Conservation (phyloP, 2,797 vertebrate genomes). For the Gymnothorax javanicus region DNA sequence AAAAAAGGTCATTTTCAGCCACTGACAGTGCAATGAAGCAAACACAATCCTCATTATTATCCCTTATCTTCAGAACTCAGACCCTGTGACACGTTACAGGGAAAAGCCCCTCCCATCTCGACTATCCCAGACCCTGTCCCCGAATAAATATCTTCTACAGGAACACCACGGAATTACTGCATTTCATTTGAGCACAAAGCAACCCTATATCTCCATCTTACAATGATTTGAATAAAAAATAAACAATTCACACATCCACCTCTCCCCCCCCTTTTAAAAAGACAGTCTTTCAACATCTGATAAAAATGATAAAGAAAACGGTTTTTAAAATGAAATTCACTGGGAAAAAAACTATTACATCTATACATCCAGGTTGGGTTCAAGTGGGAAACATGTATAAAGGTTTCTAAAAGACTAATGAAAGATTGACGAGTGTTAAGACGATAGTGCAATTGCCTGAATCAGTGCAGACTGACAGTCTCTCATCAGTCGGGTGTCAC, state of each 20-base stretch:
- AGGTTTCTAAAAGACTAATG: constrained; percentile 28
- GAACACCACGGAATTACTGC: background rate
- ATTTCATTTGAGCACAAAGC: no score
- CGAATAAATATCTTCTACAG: constrained; percentile 5
- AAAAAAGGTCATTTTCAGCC: background rate
- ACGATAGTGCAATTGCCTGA: constrained; percentile 60
- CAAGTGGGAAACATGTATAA: constrained; percentile 49
- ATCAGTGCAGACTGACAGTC: constrained; percentile 59
- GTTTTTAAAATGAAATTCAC: constrained; percentile 34
- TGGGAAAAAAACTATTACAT: constrained; percentile 34
- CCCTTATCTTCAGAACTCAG: background rate
- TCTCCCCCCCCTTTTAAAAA: background rate
- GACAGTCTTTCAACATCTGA: background rate
- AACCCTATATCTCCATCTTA: background rate
- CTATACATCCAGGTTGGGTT: constrained; percentile 47
- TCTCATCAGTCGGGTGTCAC: constrained; percentile 10
- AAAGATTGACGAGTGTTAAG: constrained; percentile 12
- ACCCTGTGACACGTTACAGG: background rate
- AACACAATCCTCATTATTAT: background rate
- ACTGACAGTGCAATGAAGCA: background rate
- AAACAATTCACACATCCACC: background rate
- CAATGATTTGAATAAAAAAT: background rate
- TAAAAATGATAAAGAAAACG: constrained; percentile 13
- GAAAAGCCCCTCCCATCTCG: no score
- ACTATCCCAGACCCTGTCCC: background rate